Conservation (phyloP, 2,888 invertebrate genomes). For the Amblyjoppa proteus region DNA sequence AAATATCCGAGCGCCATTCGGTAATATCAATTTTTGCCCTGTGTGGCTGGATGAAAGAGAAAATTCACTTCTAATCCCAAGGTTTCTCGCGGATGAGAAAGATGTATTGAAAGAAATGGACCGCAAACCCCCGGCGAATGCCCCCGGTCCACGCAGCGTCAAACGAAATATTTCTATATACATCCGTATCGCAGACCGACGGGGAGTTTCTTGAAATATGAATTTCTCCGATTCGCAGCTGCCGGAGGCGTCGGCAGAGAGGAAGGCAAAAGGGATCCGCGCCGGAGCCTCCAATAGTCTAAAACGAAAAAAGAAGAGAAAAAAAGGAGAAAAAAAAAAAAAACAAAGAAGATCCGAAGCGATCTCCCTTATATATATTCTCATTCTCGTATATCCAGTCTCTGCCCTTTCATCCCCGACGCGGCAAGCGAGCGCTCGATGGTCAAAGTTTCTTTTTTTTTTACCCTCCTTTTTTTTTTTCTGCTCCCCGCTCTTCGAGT, state of each 20-base stretch:
- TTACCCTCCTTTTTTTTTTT: background rate
- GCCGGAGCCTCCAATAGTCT: background rate
- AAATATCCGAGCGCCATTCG: too few species aligned
- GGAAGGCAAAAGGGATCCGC: slow-evolving; percentile 11
- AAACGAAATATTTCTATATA: slow-evolving; percentile 39
- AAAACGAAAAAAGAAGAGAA: slow-evolving; percentile 26
- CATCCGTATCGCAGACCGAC: background rate
- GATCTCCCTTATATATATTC: background rate
- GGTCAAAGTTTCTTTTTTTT: slow-evolving; percentile 38
- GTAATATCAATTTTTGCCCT: too few species aligned
- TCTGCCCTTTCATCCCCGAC: slow-evolving; percentile 26
- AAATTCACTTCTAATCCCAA: slow-evolving; percentile 45
- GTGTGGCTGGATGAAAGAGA: background rate
- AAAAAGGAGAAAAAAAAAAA: too few species aligned
- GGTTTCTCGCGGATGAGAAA: slow-evolving; percentile 6
- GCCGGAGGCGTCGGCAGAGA: slow-evolving; percentile 22
- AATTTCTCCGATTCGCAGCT: slow-evolving; percentile 44
- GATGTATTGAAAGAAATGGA: slow-evolving; percentile 25
- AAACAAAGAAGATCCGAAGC: background rate
- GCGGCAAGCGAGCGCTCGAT: slow-evolving; percentile 27
- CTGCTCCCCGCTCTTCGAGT: background rate
- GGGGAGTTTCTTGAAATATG: slow-evolving; percentile 40
- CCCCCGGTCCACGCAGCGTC: slow-evolving; percentile 11
- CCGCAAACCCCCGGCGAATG: slow-evolving; percentile 9
- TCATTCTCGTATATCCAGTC: slow-evolving; percentile 17